These are phyloP conservation scores for Lepus timidus DNA, from an alignment of 2,113 vertebrate genomes.

Conservation along the genomic window DNA sequence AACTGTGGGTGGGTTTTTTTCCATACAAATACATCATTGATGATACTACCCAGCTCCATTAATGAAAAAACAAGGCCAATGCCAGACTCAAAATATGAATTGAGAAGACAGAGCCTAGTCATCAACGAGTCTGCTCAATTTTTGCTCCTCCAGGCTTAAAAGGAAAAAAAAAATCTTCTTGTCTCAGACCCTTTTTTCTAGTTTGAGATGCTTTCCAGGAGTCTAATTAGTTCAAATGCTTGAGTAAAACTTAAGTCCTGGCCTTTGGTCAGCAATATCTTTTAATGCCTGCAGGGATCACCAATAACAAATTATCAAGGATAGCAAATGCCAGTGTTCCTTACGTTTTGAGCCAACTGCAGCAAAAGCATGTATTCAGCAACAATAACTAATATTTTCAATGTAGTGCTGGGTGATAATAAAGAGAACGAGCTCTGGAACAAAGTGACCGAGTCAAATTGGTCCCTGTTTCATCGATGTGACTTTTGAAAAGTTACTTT, in stretches of 20 bases:
- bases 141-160: conserved; percentile 38
- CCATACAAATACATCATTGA: conserved; percentile 53
- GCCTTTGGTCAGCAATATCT: not conserved
- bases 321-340: not conserved
- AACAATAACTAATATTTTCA: not conserved
- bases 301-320: not conserved
- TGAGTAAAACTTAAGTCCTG: not conserved
- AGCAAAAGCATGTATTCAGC: not conserved
- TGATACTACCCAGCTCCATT: conserved; percentile 63
- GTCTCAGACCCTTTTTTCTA: conserved; percentile 1
- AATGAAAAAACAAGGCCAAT: not conserved
- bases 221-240: conserved; percentile 20
- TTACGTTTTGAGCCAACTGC: not conserved
- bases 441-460: not conserved
- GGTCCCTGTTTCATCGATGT: not conserved
- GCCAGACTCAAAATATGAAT: not conserved
- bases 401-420: not conserved
- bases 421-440: not conserved
- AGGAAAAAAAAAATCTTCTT: conserved; percentile 22
- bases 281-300: not conserved
- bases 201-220: conserved; percentile 23
- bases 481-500: not conserved
- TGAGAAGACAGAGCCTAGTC: conserved; percentile 57
- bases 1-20: conserved; percentile 50
- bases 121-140: conserved; percentile 9